These are phyloP conservation scores for Diadophis punctatus DNA, from an alignment of 2,113 vertebrate species.

Conservation along the genomic window DNA sequence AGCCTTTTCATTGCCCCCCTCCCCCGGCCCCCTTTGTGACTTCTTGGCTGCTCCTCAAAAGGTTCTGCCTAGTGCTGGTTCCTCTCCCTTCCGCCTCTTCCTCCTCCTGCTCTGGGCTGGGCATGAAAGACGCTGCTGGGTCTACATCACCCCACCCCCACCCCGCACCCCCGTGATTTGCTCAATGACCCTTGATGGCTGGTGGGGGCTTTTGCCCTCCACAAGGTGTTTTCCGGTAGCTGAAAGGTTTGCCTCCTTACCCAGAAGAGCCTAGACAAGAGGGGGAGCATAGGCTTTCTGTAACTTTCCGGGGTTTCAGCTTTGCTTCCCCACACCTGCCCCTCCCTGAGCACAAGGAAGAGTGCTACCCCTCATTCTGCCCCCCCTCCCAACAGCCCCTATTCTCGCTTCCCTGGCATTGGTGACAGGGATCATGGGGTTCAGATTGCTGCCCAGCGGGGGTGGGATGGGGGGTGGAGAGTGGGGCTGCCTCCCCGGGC, in stretches of 20 bases:
- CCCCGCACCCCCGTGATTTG: too few species aligned
- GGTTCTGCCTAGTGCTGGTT: background rate
- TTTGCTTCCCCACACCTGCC: background rate
- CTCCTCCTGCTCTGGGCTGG: background rate
- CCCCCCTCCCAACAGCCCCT: background rate
- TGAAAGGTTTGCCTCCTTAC: background rate
- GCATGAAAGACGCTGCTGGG: background rate
- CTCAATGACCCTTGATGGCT: background rate
- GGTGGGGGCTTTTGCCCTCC: background rate
- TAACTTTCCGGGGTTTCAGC: background rate
- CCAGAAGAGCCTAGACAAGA: background rate
- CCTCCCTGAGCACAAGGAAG: background rate
- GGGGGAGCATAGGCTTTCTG: background rate
- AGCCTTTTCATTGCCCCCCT: background rate
- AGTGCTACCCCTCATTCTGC: background rate
- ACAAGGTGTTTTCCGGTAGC: background rate
- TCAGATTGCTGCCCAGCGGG: background rate
- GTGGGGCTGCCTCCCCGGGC: background rate
- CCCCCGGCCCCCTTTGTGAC: background rate
- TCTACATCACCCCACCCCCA: rapidly evolving
- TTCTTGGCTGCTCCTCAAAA: background rate
- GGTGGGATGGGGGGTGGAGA: background rate
- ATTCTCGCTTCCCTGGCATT: background rate
- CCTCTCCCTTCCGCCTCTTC: background rate
- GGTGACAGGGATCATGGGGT: rapidly evolving